phyloP scores from a whole-genome alignment of 37 sponge, comb jelly and placozoan genomes.

The Aplysina aerophoba region DNA sequence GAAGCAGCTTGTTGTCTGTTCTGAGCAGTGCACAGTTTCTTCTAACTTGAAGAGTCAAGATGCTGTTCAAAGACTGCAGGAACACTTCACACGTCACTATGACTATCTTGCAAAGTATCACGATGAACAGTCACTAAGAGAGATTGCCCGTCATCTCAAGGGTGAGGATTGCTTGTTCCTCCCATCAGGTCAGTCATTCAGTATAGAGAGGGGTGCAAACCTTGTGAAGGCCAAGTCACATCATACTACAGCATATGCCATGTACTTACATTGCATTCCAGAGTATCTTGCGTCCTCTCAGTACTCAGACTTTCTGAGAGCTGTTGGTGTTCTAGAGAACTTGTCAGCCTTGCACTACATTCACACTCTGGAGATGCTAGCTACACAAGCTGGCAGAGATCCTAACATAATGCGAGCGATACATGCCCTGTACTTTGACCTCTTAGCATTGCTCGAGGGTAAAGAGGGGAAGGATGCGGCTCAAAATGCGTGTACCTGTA shows the following conservation, averaged over 20 bases:
- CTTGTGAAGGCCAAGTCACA: neutral
- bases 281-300: neutral
- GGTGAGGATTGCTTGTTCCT: neutral
- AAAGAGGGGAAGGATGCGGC: neutral
- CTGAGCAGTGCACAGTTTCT: neutral
- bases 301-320: neutral
- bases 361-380: neutral
- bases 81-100: neutral
- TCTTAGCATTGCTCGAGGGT: neutral
- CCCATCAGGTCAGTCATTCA: neutral
- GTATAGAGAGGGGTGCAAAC: neutral
- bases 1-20: neutral
- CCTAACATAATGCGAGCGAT: neutral
- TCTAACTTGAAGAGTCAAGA: neutral
- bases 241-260: neutral
- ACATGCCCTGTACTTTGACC: neutral
- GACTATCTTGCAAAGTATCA: neutral
- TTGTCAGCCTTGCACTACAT: neutral
- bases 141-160: neutral
- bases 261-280: conserved; percentile 1
- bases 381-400: neutral
- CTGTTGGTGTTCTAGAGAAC: neutral
- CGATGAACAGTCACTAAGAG: neutral
- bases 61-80: neutral
- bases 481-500: neutral